Evolutionary conservation across 2,113 vertebrate species (phyloP), one percentile per base, ranked within the genome.

Genomic region (Atherinomorus stipes): DNA sequence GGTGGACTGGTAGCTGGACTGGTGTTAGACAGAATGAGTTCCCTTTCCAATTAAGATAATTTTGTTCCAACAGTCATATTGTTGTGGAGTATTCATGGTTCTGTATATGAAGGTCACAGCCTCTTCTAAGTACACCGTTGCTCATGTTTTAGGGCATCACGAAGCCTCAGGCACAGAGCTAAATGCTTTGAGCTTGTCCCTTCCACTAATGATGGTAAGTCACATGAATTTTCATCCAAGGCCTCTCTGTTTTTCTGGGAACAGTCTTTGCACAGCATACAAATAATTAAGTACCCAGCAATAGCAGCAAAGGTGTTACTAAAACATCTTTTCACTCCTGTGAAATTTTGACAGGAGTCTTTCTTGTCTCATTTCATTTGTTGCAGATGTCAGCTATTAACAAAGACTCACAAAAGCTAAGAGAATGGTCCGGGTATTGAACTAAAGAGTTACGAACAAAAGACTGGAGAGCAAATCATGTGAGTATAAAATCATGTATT

Each of bases 31-130:
- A 74, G 69, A 88, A 92, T 87, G 75, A 76, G 68, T 81, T 87
- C 78, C 57, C 80, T 81, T 83, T 53, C 80, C 89, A 90, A 92
- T 94, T 93, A 93, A 90, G 85, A 88, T 78, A 63, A 85, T 84
- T 86, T 86, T 81, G 85, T 88, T 78, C 81, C 76, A 65, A 59
- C 77, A 74, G 44, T 88, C 82, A 80, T 87, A 86, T 90, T 91
- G 86, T 92, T 87, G 66, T 72, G 44, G 61, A 85, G 78, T 60
- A 77, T 85, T 85, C 65, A 68, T 28, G 11, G 45, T 38, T 70
- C 44, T 56, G 66, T 57, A 77, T 58, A 81, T 86, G 74, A 88
- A 89, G 89, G 90, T 90, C 88, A 85, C 64, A 59, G 71, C 61
- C 60, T 53, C 74, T 69, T 79, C 66, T 18, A 69, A 28, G 19